Percentiles rank a stretch among this genome's conserved stretches.
Conservation (phyloP, 2,113 vertebrate species). For the Tylochromis polylepis region DNA sequence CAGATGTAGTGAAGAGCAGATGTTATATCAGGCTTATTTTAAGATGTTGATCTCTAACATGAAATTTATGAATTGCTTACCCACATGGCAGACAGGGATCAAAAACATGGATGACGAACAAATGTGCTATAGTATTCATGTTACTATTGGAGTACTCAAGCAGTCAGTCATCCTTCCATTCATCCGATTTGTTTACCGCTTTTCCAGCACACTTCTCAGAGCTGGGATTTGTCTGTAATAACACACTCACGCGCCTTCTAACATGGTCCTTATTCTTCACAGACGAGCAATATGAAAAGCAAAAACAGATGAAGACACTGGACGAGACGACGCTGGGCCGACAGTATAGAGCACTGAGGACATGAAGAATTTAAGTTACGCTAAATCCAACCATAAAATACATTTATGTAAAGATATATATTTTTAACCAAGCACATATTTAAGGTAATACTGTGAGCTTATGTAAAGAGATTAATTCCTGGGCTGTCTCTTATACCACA, state of each 20-base stretch:
- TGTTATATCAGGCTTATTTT: background rate
- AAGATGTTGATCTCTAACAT: background rate
- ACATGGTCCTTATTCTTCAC: background rate
- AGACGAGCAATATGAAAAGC: constrained; percentile 61
- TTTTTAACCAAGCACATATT: constrained; percentile 92
- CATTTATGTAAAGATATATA: constrained; percentile 86
- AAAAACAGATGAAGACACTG: constrained; percentile 58
- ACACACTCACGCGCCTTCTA: background rate
- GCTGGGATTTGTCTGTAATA: background rate
- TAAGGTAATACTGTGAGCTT: constrained; percentile 96
- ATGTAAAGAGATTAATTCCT: constrained; percentile 88
- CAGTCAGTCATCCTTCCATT: background rate
- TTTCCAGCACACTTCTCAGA: background rate
- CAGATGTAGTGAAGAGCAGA: background rate
- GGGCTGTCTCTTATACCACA: constrained; percentile 94
- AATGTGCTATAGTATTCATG: background rate
- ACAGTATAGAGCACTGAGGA: constrained; percentile 29
- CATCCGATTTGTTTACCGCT: background rate
- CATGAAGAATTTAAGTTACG: constrained; percentile 22
- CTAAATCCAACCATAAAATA: constrained; percentile 62
- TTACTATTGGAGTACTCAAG: background rate
- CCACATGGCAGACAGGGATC: background rate
- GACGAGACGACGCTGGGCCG: constrained; percentile 29
- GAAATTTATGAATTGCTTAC: background rate
- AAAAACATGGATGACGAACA: background rate